phyloP scores from a whole-genome alignment of 2,797 vertebrate species.

The Echiichthys vipera region DNA sequence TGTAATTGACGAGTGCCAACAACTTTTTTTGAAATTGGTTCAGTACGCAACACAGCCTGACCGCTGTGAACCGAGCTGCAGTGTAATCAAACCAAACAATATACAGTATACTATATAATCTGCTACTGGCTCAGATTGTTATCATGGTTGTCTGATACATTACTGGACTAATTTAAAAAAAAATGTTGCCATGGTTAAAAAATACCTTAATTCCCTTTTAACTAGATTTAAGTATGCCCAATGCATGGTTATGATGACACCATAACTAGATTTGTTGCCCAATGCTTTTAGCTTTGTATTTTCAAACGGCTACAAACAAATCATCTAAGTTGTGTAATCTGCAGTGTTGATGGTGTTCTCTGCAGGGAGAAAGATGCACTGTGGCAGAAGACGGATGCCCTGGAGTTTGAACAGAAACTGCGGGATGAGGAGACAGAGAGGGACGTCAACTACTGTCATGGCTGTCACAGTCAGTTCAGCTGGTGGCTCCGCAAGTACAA shows the following conservation, averaged over 20 bases:
- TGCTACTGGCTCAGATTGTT: too few relatives aligned
- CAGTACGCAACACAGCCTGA: too few relatives aligned
- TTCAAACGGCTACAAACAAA: constrained; percentile 6
- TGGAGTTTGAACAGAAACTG: constrained; percentile 94
- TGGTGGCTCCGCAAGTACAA: constrained; percentile 93
- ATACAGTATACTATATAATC: too few relatives aligned
- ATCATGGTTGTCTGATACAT: too few relatives aligned
- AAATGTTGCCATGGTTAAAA: too few relatives aligned
- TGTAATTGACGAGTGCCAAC: too few relatives aligned
- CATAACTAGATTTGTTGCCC: background rate
- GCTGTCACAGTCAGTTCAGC: constrained; percentile 91
- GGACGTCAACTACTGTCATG: constrained; percentile 88
- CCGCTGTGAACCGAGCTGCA: too few relatives aligned
- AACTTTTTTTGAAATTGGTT: too few relatives aligned
- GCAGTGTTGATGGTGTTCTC: constrained; percentile 15
- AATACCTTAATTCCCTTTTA: too few relatives aligned
- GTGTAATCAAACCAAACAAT: too few relatives aligned
- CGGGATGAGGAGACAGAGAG: constrained; percentile 89
- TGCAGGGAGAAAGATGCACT: constrained; percentile 93
- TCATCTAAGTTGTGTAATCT: background rate
- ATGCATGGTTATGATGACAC: background rate
- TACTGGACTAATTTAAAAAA: too few relatives aligned
- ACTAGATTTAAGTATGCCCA: background rate
- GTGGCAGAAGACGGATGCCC: constrained; percentile 93
- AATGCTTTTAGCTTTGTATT: background rate